These are phyloP conservation scores for Papilio demoleus DNA, from an alignment of 2,888 invertebrate genomes.

Conservation along the genomic window DNA sequence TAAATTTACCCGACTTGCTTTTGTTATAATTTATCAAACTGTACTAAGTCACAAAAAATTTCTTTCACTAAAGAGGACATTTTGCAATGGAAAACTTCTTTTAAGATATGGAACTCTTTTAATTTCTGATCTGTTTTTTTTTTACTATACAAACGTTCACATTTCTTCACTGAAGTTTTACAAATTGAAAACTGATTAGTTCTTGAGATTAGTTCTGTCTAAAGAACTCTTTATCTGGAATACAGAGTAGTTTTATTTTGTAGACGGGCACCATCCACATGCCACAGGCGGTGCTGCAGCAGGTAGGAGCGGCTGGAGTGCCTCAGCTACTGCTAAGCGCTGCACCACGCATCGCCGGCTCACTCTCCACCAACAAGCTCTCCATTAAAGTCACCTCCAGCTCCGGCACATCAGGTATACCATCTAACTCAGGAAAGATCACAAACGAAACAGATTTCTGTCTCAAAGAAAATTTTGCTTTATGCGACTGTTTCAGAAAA, in stretches of 20 bases:
- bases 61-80: too few species aligned
- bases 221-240: background rate
- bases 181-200: too few species aligned
- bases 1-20: background rate
- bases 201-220: background rate
- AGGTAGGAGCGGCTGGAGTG: conserved; percentile 76
- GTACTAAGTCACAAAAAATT: too few species aligned
- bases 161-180: too few species aligned
- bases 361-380: conserved; percentile 82
- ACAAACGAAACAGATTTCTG: background rate
- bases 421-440: background rate
- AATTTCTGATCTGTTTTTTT: too few species aligned
- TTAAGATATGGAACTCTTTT: too few species aligned
- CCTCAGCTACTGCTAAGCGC: conserved; percentile 76
- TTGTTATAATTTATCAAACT: too few species aligned
- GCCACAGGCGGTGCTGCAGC: conserved; percentile 79
- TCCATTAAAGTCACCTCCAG: conserved; percentile 87
- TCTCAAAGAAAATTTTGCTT: background rate
- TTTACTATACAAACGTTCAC: too few species aligned
- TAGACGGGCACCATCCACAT: conserved; percentile 85
- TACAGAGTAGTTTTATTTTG: conserved; percentile 41
- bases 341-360: conserved; percentile 74
- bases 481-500: too few species aligned
- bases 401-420: conserved; percentile 70
- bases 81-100: too few species aligned